Percentiles rank a stretch among this genome's conserved stretches.
Evolutionary conservation across 2,888 invertebrate genomes (phyloP).

Genomic region (Lepetodrilus schrolli): DNA sequence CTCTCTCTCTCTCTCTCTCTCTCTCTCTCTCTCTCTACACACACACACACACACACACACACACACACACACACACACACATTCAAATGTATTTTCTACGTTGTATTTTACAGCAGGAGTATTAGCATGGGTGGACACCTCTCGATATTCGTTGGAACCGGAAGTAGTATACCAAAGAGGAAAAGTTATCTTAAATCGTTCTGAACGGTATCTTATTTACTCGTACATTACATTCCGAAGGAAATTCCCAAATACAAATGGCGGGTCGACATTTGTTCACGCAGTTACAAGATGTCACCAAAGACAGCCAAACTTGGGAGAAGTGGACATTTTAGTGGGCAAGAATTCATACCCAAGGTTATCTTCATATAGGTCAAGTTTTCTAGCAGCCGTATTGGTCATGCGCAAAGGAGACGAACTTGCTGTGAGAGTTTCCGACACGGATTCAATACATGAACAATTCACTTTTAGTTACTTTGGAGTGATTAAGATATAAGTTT

Average conservation of each 20-base stretch:
- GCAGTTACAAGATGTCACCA: neutral
- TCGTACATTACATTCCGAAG: neutral
- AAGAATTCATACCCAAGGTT: constrained; percentile 8
- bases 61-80: too few species aligned
- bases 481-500: neutral
- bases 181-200: neutral
- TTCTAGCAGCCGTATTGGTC: neutral
- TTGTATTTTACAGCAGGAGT: too few species aligned
- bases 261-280: neutral
- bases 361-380: neutral
- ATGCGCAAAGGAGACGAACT: neutral
- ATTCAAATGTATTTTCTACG: too few species aligned
- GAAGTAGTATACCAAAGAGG: neutral
- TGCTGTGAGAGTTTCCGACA: neutral
- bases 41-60: too few species aligned
- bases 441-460: neutral
- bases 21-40: too few species aligned
- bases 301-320: neutral
- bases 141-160: too few species aligned
- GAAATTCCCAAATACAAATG: neutral
- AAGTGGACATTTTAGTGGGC: neutral
- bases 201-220: neutral
- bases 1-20: too few species aligned
- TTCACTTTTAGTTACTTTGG: neutral
- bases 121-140: too few species aligned